A percentile compares a stretch with the other conserved stretches of the same genome.
phyloP scores from a whole-genome alignment of 2,797 vertebrate species.

The Poeciliopsis infans region DNA sequence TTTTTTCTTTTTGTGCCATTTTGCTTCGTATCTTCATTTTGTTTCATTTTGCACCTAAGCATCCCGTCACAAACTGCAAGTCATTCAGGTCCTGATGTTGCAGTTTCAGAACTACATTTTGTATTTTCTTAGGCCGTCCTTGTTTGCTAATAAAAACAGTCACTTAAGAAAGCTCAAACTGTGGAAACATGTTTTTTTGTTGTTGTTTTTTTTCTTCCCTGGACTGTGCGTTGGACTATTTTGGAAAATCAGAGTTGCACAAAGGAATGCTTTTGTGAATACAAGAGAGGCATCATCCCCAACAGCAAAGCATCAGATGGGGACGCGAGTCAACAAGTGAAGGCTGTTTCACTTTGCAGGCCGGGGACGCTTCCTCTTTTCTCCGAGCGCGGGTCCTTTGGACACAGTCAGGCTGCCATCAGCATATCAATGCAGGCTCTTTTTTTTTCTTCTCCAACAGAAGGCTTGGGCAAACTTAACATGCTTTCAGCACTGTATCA shows the following conservation, averaged over 20 bases:
- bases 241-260: slow-evolving; percentile 12
- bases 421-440: slow-evolving; percentile 73
- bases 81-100: neutral
- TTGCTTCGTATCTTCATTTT: too few species aligned
- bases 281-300: neutral
- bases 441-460: slow-evolving; percentile 27
- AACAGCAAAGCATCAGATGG: slow-evolving; percentile 11
- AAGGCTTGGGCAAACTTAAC: slow-evolving; percentile 42
- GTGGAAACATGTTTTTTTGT: neutral
- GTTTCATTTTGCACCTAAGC: neutral
- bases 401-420: slow-evolving; percentile 57
- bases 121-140: neutral
- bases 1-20: too few species aligned
- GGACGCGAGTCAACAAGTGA: slow-evolving; percentile 24
- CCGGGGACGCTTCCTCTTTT: slow-evolving; percentile 58
- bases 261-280: slow-evolving; percentile 12
- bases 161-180: neutral
- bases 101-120: neutral
- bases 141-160: neutral
- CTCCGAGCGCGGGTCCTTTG: slow-evolving; percentile 32
- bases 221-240: slow-evolving; percentile 22
- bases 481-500: slow-evolving; percentile 60
- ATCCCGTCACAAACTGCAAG: neutral
- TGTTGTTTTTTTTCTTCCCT: neutral
- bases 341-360: slow-evolving; percentile 61